phyloP scores from a whole-genome alignment of 2,113 vertebrate genomes.

The Oncorhynchus gorbuscha region DNA sequence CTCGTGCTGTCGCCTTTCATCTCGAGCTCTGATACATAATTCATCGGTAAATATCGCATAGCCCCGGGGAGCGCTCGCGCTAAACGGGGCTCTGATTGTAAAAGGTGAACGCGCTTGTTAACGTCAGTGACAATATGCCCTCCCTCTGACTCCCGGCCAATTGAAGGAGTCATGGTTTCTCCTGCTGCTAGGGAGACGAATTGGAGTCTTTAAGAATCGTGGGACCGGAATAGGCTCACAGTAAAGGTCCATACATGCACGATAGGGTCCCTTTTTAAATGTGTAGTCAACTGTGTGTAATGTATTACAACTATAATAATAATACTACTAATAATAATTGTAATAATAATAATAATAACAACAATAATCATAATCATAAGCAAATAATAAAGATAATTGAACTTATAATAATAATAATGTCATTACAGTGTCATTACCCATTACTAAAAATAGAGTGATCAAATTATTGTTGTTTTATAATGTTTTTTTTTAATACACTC shows the following conservation, averaged over 20 bases:
- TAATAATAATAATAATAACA: no score
- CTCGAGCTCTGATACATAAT: slow-evolving; percentile 73
- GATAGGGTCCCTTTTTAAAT: no score
- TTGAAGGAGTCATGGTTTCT: slow-evolving; percentile 54
- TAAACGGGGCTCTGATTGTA: slow-evolving; percentile 66
- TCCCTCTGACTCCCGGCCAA: slow-evolving; percentile 56
- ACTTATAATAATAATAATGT: no score
- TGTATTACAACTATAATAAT: no score
- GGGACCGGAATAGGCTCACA: slow-evolving; percentile 47
- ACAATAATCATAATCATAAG: no score
- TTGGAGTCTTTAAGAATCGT: slow-evolving; percentile 56
- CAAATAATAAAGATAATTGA: no score
- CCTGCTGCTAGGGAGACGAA: slow-evolving; percentile 57
- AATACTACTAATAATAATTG: no score
- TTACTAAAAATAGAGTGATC: not conserved
- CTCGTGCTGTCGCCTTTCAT: slow-evolving; percentile 65
- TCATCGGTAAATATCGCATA: slow-evolving; percentile 70
- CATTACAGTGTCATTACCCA: no score
- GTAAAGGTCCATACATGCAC: not conserved
- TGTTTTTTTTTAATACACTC: not conserved
- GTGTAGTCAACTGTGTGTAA: no score
- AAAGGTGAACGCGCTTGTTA: slow-evolving; percentile 69
- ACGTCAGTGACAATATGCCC: slow-evolving; percentile 67
- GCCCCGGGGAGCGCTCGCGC: slow-evolving; percentile 65
- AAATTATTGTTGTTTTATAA: not conserved